Evolutionary conservation across 2,888 invertebrate genomes (phyloP).

Genomic region (Yponomeuta sedellus): DNA sequence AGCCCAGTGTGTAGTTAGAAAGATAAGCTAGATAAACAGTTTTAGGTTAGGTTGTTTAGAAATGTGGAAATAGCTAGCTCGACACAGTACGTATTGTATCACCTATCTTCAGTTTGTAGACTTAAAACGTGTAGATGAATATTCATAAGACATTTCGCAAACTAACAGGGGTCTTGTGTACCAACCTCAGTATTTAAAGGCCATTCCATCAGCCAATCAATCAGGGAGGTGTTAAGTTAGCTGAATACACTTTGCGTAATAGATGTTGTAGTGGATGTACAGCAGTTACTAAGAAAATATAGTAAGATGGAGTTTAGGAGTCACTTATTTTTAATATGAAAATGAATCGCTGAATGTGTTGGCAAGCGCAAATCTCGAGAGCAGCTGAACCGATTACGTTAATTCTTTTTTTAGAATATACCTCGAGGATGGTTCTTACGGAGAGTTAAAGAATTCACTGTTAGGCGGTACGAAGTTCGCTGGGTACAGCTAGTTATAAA

Average conservation of each 20-base stretch:
- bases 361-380: too few relatives aligned
- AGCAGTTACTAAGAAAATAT: background rate
- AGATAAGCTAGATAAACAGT: too few relatives aligned
- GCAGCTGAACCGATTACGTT: too few relatives aligned
- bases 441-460: too few relatives aligned
- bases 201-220: background rate
- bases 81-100: background rate
- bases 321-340: background rate
- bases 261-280: background rate
- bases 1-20: too few relatives aligned
- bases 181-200: background rate
- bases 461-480: too few relatives aligned
- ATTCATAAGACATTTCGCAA: background rate
- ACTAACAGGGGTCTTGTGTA: background rate
- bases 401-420: too few relatives aligned
- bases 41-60: too few relatives aligned
- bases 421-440: too few relatives aligned
- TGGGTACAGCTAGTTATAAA: too few relatives aligned
- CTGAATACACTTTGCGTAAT: background rate
- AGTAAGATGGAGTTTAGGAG: background rate
- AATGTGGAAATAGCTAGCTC: too few relatives aligned
- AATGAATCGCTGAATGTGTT: too few relatives aligned
- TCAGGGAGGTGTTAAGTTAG: background rate
- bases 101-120: background rate
- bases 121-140: background rate